Evolutionary conservation across 2,888 invertebrate genomes (phyloP).

Genomic region (Sisyra nigra): DNA sequence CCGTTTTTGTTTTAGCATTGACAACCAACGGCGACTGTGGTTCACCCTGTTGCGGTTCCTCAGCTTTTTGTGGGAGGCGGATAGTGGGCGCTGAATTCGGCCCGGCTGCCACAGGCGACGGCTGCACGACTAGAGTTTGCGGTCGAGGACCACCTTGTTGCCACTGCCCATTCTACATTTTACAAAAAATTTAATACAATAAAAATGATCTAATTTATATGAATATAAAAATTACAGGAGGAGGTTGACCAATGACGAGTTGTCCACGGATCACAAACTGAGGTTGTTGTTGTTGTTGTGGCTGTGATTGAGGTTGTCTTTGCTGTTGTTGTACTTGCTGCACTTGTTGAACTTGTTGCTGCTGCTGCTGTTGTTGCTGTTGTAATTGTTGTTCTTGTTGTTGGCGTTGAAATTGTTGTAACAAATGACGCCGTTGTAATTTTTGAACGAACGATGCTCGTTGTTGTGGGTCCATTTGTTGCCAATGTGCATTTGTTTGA

Average conservation of each 20-base stretch:
- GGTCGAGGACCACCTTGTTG: conserved; percentile 5
- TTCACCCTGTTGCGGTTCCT: conserved; percentile 11
- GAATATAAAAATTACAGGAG: not conserved
- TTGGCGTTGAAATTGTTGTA: conserved; percentile 46
- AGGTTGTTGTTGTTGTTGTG: not conserved
- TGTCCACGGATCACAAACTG: conserved; percentile 6
- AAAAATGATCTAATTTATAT: too few relatives aligned
- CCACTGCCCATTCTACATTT: conserved; percentile 7
- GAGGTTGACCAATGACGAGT: conserved; percentile 7
- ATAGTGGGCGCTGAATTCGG: not conserved
- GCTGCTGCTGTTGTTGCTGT: too few relatives aligned
- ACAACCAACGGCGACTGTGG: conserved; percentile 44
- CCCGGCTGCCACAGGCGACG: conserved; percentile 3
- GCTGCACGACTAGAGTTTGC: conserved; percentile 7
- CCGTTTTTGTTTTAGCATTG: conserved; percentile 85
- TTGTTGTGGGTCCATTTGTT: conserved; percentile 65
- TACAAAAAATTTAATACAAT: not conserved
- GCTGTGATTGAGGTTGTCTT: conserved; percentile 3
- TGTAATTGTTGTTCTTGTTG: conserved; percentile 16
- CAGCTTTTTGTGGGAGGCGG: conserved; percentile 11
- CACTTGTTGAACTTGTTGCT: conserved; percentile 5
- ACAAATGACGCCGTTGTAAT: conserved; percentile 37
- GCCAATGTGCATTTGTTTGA: conserved; percentile 67
- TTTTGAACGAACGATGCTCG: conserved; percentile 66
- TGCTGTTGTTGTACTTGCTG: conserved; percentile 28